phyloP scores from a whole-genome alignment of 2,797 vertebrate species.

The Gouania willdenowi region DNA sequence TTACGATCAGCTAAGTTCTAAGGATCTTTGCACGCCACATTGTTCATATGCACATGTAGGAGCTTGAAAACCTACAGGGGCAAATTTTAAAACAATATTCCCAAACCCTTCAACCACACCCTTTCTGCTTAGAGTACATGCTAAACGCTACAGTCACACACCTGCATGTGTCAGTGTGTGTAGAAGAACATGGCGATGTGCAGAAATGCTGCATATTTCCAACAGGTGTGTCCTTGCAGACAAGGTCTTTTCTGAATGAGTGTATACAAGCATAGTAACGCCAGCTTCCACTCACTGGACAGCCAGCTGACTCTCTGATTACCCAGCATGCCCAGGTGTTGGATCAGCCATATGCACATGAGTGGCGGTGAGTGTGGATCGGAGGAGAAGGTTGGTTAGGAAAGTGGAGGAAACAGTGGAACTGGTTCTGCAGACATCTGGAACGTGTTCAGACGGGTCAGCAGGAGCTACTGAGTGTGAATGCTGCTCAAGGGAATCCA shows the following conservation, averaged over 20 bases:
- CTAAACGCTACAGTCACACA: too few relatives aligned
- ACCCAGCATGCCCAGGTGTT: constrained; percentile 61
- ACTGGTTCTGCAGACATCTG: constrained; percentile 67
- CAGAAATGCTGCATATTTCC: not conserved
- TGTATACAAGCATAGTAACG: too few relatives aligned
- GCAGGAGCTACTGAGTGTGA: constrained; percentile 31
- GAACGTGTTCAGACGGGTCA: constrained; percentile 67
- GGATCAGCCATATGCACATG: constrained; percentile 59
- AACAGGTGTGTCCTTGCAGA: not conserved
- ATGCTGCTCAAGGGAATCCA: constrained; percentile 24
- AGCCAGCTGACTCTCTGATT: constrained; percentile 59
- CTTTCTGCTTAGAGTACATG: not conserved
- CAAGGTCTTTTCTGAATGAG: not conserved
- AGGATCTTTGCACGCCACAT: not conserved
- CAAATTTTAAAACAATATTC: not conserved
- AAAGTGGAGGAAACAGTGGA: constrained; percentile 43
- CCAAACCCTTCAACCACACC: constrained; percentile 3
- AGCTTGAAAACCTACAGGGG: not conserved
- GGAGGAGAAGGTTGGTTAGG: constrained; percentile 7
- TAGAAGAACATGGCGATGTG: not conserved
- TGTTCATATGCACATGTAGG: constrained; percentile 8
- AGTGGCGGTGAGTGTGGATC: constrained; percentile 42
- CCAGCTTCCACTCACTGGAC: too few relatives aligned
- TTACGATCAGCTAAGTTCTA: too few relatives aligned
- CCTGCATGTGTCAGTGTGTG: not conserved